Evolutionary conservation across 2,113 vertebrate species (phyloP), one percentile per base, ranked within the genome.

Genomic region (Salvelinus fontinalis): DNA sequence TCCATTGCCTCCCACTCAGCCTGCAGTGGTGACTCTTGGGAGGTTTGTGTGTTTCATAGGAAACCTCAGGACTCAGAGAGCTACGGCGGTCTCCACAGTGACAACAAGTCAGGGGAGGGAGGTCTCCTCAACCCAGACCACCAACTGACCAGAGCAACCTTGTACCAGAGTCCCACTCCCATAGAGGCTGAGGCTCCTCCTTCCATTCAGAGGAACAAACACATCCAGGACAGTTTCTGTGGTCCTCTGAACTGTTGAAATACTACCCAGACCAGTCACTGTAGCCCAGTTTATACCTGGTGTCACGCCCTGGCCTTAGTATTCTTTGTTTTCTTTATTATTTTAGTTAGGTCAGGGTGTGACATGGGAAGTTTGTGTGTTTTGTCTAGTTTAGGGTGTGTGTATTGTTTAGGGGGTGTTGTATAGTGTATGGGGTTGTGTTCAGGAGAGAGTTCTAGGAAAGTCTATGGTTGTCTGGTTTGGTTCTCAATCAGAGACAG

Each of bases 11-110:
- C 16, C 57, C 57, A 14, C 34, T 39, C 34, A 39, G 29, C 7
- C 34, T 9, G 34, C 34, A 39, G 34, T 39, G 7, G 6, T 39
- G 34, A 8, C 34, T 39, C 34, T 39, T 16, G 3, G 57, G 57
- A 14, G 14, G 14, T n/a, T 3, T 5, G 57, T n/a, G 14, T 59
- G 13, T n/a, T n/a, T n/a, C 57, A 59, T 3, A 59, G 13, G 60
- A 12, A 26, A 64, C 60, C 60, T 64, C 60, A 22, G 60, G 60
- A 26, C 60, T 64, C 22, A 24, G 60, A 64, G 22, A 64, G 60
- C 60, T 64, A 64, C 60, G 60, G 60, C 60, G 24, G 60, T 64
- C 60, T 64, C 11, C 22, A 64, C 8, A 64, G 60, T 64, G 60
- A 64, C 8, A 24, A 26, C 22, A n/a, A 64, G 13, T 64, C 60